Conservation (phyloP, 2,113 vertebrate species). For the Lepus timidus region DNA sequence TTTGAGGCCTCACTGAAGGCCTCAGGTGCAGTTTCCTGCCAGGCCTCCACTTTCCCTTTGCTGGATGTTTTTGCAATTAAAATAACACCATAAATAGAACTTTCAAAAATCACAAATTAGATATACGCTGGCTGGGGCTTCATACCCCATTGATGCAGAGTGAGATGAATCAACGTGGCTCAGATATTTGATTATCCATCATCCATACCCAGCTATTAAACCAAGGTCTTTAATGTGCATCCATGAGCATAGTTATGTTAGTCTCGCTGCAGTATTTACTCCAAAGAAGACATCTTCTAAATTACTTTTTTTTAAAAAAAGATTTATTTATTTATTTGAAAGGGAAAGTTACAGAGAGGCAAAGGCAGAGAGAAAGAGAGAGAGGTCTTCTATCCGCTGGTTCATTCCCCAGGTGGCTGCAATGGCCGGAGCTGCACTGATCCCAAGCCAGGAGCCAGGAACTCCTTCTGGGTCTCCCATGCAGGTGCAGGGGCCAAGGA, state of each 20-base stretch:
- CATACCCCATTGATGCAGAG: not conserved
- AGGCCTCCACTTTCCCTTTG: not conserved
- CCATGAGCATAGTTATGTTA: not conserved
- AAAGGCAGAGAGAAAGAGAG: too few relatives aligned
- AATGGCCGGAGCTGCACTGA: too few relatives aligned
- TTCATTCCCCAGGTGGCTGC: too few relatives aligned
- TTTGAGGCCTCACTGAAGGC: not conserved
- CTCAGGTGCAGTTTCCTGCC: not conserved
- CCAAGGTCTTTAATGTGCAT: slow-evolving; percentile 5
- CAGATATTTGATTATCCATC: not conserved
- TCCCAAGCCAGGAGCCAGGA: too few relatives aligned
- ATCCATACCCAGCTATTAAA: not conserved
- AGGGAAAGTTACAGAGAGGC: too few relatives aligned
- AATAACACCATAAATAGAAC: not conserved
- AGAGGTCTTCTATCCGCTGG: too few relatives aligned
- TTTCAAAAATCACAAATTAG: slow-evolving; percentile 47
- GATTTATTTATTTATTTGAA: too few relatives aligned
- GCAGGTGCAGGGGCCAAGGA: too few relatives aligned
- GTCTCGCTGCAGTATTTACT: not conserved
- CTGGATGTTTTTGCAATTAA: slow-evolving; percentile 35
- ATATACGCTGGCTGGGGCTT: not conserved
- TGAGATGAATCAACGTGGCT: not conserved
- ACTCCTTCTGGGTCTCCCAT: too few relatives aligned
- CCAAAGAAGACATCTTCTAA: slow-evolving; percentile 19
- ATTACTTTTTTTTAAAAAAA: not conserved